These are phyloP conservation scores for Trichomycterus rosablanca DNA, from an alignment of 2,113 vertebrate species.

Conservation along the genomic window DNA sequence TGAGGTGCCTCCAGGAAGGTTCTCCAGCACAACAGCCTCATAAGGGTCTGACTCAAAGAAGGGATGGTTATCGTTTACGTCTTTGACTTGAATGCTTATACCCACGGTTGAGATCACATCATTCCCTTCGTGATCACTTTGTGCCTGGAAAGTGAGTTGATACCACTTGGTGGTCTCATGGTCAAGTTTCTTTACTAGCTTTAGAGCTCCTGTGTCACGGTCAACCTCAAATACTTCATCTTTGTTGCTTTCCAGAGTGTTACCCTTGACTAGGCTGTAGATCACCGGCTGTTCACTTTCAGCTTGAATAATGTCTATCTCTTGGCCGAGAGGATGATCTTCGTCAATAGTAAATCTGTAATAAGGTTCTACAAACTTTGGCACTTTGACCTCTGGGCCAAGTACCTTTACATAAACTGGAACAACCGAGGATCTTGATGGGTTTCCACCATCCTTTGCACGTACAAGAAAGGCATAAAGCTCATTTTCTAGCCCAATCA, in stretches of 20 bases:
- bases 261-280: slow-evolving; percentile 82
- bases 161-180: slow-evolving; percentile 94
- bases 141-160: slow-evolving; percentile 80
- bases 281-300: slow-evolving; percentile 71
- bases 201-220: slow-evolving; percentile 79
- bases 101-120: slow-evolving; percentile 77
- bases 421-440: slow-evolving; percentile 77
- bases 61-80: slow-evolving; percentile 88
- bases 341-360: slow-evolving; percentile 85
- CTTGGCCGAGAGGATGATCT: slow-evolving; percentile 82
- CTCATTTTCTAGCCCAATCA: slow-evolving; percentile 91
- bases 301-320: slow-evolving; percentile 81
- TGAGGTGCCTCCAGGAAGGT: slow-evolving; percentile 77
- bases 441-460: slow-evolving; percentile 84
- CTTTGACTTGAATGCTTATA: slow-evolving; percentile 88
- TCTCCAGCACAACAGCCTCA: slow-evolving; percentile 84
- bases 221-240: slow-evolving; percentile 89
- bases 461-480: slow-evolving; percentile 85
- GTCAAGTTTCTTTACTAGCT: slow-evolving; percentile 87
- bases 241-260: slow-evolving; percentile 85
- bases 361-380: slow-evolving; percentile 84
- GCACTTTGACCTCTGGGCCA: slow-evolving; percentile 75
- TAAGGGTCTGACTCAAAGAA: slow-evolving; percentile 88
- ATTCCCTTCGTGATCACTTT: slow-evolving; percentile 65
- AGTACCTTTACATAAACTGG: slow-evolving; percentile 85